Base-by-base conservation (phyloP, 2,113 vertebrate genomes). In the Pantherophis guttatus region DNA sequence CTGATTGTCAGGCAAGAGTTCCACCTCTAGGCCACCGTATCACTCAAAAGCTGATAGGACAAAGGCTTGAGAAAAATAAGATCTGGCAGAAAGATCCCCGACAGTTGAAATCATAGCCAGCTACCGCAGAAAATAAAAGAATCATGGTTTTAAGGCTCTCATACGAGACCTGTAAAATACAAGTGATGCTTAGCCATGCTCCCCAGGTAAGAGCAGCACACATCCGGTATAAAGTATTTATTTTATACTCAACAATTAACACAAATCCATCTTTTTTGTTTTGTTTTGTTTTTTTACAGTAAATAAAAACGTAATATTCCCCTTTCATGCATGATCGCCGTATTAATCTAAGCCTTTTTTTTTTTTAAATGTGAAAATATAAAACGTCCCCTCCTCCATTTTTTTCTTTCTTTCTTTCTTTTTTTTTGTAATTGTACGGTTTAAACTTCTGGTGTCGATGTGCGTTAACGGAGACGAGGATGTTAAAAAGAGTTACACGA, bases 211-310 rank as follows among this genome's bases (percentile, higher is more conserved):
- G 87, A 94, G 0, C 0, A 55, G 89, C 0, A 1, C 96, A 33
- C 29, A 93, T 53, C 96, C 95, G 93, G 97, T 98, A 98, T 94
- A 98, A 98, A 98, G 97, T 96, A 96, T 98, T 98, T 98, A 98
- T 98, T 98, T 96, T 95, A 97, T 97, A 97, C 95, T 96, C 96
- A 95, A 97, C 97, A 97, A 92, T 93, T 94, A 95, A 97, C 97
- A 98, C 97, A 97, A 97, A 96, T 94, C 95, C 97, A 97, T 96
- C 97, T 95, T 97, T 95, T 95, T 95, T 93, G 39, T 93, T 58
- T 62, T 26, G 58, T 62, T 62, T 62, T 26, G 58, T 94, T 94
- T 91, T n/a, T 96, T 96, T 96, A 98, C 97, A 98, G 97, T 96
- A 95, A 97, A 96, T 95, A 95, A 94, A 95, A 92, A 91, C 12